Conservation (phyloP, 2,113 vertebrate species). For the Tupaia chinensis region DNA sequence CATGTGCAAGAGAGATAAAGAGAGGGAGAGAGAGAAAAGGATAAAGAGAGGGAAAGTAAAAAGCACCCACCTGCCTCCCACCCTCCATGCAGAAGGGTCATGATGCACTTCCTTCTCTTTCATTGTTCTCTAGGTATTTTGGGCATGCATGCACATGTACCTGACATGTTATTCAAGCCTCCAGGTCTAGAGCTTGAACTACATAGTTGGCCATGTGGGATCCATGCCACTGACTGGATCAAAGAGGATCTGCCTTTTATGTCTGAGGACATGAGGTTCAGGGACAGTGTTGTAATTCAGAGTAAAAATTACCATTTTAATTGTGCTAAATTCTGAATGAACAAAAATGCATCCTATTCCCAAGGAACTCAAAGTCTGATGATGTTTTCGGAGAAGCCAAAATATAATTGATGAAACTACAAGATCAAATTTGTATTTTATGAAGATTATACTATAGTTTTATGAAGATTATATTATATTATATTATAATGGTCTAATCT, state of each 20-base stretch:
- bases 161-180: no score
- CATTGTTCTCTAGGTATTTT: no score
- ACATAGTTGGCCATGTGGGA: no score
- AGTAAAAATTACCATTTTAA: not conserved
- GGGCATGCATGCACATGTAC: no score
- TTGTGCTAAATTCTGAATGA: conserved; percentile 6
- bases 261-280: conserved; percentile 10
- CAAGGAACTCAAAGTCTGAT: not conserved
- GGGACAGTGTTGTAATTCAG: not conserved
- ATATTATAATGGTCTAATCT: not conserved
- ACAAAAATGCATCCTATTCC: not conserved
- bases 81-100: no score
- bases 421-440: conserved; percentile 30
- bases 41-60: no score
- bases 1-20: no score
- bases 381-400: conserved; percentile 1
- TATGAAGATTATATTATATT: not conserved
- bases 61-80: no score
- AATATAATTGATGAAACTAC: not conserved
- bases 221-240: no score
- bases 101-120: no score
- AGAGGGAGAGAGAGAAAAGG: no score
- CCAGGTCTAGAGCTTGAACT: no score
- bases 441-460: conserved; percentile 24
- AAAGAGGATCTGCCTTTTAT: conserved; percentile 15